Conservation (phyloP, 2,888 invertebrate genomes). For the Ametastegia equiseti region DNA sequence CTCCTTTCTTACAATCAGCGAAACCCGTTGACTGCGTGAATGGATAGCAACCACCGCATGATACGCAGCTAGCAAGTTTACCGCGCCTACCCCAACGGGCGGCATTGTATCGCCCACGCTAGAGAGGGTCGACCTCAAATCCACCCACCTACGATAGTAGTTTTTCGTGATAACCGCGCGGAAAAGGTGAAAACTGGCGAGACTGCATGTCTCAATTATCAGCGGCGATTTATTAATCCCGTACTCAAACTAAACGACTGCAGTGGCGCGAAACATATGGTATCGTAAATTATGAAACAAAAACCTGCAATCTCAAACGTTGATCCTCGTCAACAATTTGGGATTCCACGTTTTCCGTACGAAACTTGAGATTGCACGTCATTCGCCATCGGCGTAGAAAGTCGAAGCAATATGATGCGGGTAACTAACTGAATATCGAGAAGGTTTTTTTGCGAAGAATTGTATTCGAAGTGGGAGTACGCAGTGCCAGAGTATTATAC, state of each 20-base stretch:
- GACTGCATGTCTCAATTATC: background rate
- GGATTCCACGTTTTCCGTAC: too few relatives aligned
- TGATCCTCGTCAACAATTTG: too few relatives aligned
- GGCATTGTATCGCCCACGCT: background rate
- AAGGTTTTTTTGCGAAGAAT: background rate
- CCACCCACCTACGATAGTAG: background rate
- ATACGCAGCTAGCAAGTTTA: background rate
- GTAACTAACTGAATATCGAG: background rate
- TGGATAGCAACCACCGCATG: background rate
- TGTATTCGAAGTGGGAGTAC: background rate
- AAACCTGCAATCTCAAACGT: too few relatives aligned
- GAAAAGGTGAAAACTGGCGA: background rate
- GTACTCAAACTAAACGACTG: background rate
- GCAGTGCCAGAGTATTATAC: too few relatives aligned
- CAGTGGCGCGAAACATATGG: too few relatives aligned
- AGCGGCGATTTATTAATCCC: background rate
- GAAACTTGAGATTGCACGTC: too few relatives aligned
- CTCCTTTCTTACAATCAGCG: background rate
- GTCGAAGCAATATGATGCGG: background rate
- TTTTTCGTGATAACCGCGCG: background rate
- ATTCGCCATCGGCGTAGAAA: too few relatives aligned
- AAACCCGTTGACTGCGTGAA: background rate
- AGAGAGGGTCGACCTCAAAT: background rate
- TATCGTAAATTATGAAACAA: too few relatives aligned
- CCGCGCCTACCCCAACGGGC: conserved; percentile 3